Conservation (phyloP, 2,797 vertebrate species). For the Microhierax caerulescens region DNA sequence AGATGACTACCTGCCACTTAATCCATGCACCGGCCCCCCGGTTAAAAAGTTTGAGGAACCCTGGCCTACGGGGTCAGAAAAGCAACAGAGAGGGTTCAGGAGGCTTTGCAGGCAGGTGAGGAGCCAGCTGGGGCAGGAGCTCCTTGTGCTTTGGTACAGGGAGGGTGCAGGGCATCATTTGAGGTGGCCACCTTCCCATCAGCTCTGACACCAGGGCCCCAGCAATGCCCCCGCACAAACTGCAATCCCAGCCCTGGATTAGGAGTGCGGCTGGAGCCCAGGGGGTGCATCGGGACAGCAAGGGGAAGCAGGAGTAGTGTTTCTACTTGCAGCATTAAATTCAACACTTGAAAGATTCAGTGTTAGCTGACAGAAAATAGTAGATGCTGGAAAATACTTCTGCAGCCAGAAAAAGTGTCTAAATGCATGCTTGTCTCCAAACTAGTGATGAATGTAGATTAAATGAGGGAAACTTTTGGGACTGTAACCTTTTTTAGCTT, state of each 20-base stretch:
- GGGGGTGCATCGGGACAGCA: not conserved
- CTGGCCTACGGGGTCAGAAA: not conserved
- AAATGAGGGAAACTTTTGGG: constrained; percentile 15
- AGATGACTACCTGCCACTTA: too few relatives aligned
- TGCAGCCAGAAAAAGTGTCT: not conserved
- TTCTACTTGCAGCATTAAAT: not conserved
- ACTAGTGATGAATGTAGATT: constrained; percentile 4
- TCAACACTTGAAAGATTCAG: not conserved
- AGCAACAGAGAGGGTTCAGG: not conserved
- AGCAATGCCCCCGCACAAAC: rapidly evolving
- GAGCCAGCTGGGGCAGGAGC: not conserved
- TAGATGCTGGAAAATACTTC: constrained; percentile 31
- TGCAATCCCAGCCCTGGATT: not conserved
- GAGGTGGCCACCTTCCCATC: not conserved
- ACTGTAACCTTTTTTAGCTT: not conserved
- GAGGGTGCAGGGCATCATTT: not conserved
- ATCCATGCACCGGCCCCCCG: too few relatives aligned
- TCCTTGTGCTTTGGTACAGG: rapidly evolving
- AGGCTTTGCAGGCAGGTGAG: not conserved
- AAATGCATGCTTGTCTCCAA: constrained; percentile 27
- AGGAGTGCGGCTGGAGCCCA: not conserved
- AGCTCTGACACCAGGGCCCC: rapidly evolving
- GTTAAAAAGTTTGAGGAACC: too few relatives aligned
- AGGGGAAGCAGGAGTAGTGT: not conserved
- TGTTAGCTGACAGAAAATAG: constrained; percentile 31